phyloP scores from a whole-genome alignment of 1,140 invertebrate genomes.

The Drosophila quadrilineata region DNA sequence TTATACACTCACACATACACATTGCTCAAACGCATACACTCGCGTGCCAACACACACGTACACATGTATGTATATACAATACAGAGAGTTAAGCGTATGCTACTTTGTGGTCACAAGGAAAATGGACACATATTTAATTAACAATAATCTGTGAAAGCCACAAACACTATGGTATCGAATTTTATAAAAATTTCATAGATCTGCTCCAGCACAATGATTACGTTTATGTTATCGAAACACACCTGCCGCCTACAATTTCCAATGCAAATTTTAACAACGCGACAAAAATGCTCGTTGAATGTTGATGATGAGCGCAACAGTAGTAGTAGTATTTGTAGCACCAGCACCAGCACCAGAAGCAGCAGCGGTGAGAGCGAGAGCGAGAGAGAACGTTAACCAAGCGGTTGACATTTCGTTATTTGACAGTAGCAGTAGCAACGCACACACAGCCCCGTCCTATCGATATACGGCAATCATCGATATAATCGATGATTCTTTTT shows the following conservation, averaged over 20 bases:
- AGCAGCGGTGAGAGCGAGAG: constrained; percentile 48
- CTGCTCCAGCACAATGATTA: background rate
- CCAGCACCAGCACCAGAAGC: background rate
- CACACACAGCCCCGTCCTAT: constrained; percentile 16
- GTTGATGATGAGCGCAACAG: constrained; percentile 73
- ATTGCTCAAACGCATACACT: constrained; percentile 21
- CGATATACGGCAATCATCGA: constrained; percentile 37
- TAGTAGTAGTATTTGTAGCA: constrained; percentile 47
- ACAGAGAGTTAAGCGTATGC: constrained; percentile 47
- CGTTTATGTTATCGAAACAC: constrained; percentile 23
- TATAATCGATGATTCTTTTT: constrained; percentile 5
- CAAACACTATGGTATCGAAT: constrained; percentile 5
- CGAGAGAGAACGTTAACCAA: constrained; percentile 56
- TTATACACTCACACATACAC: constrained; percentile 28
- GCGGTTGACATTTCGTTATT: constrained; percentile 43
- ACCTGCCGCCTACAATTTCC: constrained; percentile 51
- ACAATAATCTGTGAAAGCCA: constrained; percentile 20
- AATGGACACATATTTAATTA: constrained; percentile 46
- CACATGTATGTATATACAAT: too few species aligned
- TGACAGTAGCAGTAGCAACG: constrained; percentile 22
- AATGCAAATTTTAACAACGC: constrained; percentile 70
- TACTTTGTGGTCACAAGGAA: constrained; percentile 49
- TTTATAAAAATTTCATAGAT: constrained; percentile 9
- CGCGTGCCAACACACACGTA: constrained; percentile 19
- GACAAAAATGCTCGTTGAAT: constrained; percentile 69